Evolutionary conservation across 2,888 invertebrate species (phyloP).

Genomic region (Tinea pellionella): DNA sequence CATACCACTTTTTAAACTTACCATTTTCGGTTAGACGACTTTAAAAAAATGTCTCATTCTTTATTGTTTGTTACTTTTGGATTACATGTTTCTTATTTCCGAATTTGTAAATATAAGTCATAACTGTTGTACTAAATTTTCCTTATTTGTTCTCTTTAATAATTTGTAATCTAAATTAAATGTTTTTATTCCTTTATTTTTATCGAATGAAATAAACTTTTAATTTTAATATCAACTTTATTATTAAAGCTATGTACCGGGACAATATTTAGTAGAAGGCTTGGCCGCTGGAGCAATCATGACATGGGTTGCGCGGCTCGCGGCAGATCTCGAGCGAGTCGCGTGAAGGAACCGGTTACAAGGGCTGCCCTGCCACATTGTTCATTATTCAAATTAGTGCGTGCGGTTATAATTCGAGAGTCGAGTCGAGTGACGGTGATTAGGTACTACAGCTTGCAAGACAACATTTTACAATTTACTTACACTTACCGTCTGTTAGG

Average conservation of each 20-base stretch:
- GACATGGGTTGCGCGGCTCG: background rate
- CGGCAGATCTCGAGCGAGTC: constrained; percentile 21
- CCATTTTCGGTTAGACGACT: background rate
- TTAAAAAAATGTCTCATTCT: background rate
- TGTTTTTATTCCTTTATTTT: too few species aligned
- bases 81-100: background rate
- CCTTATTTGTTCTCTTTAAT: too few species aligned
- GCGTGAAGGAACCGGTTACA: constrained; percentile 56
- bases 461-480: constrained; percentile 17
- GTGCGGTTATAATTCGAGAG: constrained; percentile 55
- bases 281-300: background rate
- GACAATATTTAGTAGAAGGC: background rate
- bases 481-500: constrained; percentile 8
- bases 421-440: constrained; percentile 29
- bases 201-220: too few species aligned
- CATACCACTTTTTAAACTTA: too few species aligned
- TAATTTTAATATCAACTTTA: background rate
- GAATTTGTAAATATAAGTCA: background rate
- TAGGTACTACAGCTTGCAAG: constrained; percentile 25
- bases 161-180: too few species aligned
- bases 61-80: background rate
- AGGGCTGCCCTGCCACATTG: constrained; percentile 40
- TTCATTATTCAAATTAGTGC: constrained; percentile 65
- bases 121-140: background rate
- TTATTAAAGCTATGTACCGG: background rate